phyloP scores from a whole-genome alignment of 37 sponge, comb jelly and placozoan species.

The Dysidea cf. avara region DNA sequence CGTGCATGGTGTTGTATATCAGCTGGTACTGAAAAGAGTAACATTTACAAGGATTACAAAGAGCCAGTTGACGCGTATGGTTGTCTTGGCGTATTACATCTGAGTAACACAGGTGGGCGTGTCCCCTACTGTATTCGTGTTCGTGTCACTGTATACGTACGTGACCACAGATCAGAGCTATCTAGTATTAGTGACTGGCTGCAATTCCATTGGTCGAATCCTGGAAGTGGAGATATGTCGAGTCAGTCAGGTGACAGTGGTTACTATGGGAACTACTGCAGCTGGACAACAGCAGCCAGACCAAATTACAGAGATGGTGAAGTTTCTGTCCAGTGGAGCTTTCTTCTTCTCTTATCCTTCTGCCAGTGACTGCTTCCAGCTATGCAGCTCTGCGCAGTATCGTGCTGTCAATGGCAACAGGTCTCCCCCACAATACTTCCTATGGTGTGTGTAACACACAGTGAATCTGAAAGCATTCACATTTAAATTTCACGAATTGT shows the following conservation, averaged over 20 bases:
- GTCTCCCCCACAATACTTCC: constrained; percentile 43
- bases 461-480: no score
- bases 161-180: constrained; percentile 15
- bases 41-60: constrained; percentile 48
- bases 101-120: constrained; percentile 4
- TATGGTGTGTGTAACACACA: constrained; percentile 69
- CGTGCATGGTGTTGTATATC: not conserved
- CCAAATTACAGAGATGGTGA: constrained; percentile 58
- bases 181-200: constrained; percentile 70
- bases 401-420: constrained; percentile 15
- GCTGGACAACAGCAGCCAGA: no score
- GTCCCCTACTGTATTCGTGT: not conserved
- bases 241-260: constrained; percentile 62
- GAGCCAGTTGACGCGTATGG: constrained; percentile 61
- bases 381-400: constrained; percentile 54
- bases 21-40: constrained; percentile 66
- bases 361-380: constrained; percentile 38
- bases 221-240: constrained; percentile 67
- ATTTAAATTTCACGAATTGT: no score
- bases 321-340: constrained; percentile 63
- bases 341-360: constrained; percentile 75
- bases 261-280: constrained; percentile 32
- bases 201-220: constrained; percentile 58
- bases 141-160: not conserved
- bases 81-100: constrained; percentile 69